Percentiles rank a stretch among this genome's conserved stretches.
phyloP scores from a whole-genome alignment of 1,140 invertebrate species.

The Drosophila erecta region DNA sequence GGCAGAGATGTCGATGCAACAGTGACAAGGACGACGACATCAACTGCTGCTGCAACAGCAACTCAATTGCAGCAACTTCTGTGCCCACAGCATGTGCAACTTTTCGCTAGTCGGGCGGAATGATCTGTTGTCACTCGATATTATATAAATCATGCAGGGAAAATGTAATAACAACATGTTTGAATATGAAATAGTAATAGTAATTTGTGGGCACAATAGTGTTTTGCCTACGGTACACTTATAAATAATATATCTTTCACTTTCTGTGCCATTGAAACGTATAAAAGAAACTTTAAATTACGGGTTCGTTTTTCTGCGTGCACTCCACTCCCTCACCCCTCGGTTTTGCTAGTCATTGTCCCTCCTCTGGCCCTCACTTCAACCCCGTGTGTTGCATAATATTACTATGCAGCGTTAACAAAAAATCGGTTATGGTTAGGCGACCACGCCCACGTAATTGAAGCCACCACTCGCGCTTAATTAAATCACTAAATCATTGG shows the following conservation, averaged over 20 bases:
- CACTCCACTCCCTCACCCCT: slow-evolving; percentile 8
- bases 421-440: slow-evolving; percentile 53
- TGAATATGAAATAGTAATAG: too few species aligned
- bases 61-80: neutral
- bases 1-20: slow-evolving; percentile 13
- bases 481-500: slow-evolving; percentile 70
- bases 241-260: too few species aligned
- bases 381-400: slow-evolving; percentile 32
- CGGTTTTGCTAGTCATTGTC: slow-evolving; percentile 58
- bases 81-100: slow-evolving; percentile 10
- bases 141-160: too few species aligned
- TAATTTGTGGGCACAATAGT: too few species aligned
- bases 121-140: slow-evolving; percentile 29
- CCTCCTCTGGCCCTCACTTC: slow-evolving; percentile 31
- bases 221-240: too few species aligned
- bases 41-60: slow-evolving; percentile 10
- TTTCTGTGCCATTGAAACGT: neutral
- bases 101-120: slow-evolving; percentile 21
- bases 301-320: neutral
- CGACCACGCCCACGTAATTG: slow-evolving; percentile 55
- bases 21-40: slow-evolving; percentile 49
- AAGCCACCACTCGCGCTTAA: slow-evolving; percentile 66
- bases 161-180: too few species aligned
- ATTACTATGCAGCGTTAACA: slow-evolving; percentile 31
- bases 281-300: neutral